Percentiles rank a stretch among this genome's conserved stretches.
These are phyloP conservation scores for Hydrotaea diabolus DNA, from an alignment of 2,888 invertebrate genomes.

Conservation along the genomic window DNA sequence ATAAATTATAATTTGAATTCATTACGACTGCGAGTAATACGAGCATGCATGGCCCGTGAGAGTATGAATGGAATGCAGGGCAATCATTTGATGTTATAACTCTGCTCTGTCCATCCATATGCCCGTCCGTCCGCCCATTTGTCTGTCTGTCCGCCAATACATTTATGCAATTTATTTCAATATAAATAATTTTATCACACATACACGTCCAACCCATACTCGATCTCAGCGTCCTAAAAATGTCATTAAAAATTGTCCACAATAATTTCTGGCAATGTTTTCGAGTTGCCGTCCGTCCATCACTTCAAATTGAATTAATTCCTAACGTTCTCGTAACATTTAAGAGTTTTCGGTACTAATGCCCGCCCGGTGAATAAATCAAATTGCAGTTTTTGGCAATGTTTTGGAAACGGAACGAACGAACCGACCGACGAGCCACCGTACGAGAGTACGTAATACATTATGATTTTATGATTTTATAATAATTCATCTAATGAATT, in stretches of 20 bases:
- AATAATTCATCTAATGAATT: constrained; percentile 52
- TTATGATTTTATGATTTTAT: constrained; percentile 56
- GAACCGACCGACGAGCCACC: neutral
- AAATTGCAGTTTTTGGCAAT: constrained; percentile 31
- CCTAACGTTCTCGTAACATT: constrained; percentile 8
- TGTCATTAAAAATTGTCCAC: constrained; percentile 18
- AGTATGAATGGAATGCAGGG: constrained; percentile 36
- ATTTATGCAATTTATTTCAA: constrained; percentile 17
- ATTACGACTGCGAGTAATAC: constrained; percentile 3
- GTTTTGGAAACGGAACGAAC: neutral
- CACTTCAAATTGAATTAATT: constrained; percentile 28
- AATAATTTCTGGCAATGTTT: constrained; percentile 4
- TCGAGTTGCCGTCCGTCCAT: constrained; percentile 1
- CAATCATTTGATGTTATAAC: neutral
- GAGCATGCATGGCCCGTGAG: neutral
- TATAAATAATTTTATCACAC: constrained; percentile 14
- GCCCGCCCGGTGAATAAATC: constrained; percentile 6
- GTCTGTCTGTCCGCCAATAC: neutral
- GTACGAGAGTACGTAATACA: constrained; percentile 35
- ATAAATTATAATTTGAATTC: constrained; percentile 62
- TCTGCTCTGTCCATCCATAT: neutral
- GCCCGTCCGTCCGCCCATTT: neutral
- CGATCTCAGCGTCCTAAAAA: neutral
- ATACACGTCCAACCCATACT: neutral
- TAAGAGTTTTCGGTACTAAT: neutral